Percentiles rank a stretch among this genome's conserved stretches.
These are phyloP conservation scores for Sitophilus oryzae DNA, from an alignment of 1,140 invertebrate genomes.

Conservation along the genomic window DNA sequence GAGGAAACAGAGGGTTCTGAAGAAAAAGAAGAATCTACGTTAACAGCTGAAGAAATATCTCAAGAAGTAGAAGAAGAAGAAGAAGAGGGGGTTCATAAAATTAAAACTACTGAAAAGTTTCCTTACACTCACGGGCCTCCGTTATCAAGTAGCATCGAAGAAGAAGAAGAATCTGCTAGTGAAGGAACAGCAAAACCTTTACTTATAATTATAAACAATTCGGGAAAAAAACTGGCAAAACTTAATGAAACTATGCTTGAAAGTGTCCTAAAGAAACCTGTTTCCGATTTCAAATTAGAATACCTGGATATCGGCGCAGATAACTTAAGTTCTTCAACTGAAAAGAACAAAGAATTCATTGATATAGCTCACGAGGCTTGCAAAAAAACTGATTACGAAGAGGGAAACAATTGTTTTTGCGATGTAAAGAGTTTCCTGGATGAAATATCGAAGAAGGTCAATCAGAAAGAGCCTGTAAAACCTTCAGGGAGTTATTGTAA, in stretches of 20 bases:
- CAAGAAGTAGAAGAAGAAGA: not conserved
- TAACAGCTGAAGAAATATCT: not conserved
- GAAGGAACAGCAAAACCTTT: slow-evolving; percentile 7
- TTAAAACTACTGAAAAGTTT: not conserved
- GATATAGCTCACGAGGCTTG: not conserved
- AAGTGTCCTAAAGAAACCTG: slow-evolving; percentile 9
- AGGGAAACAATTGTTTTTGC: slow-evolving; percentile 2
- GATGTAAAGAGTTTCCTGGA: not conserved
- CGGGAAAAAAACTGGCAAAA: slow-evolving; percentile 7
- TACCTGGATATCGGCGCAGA: slow-evolving; percentile 10
- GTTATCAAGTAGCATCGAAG: not conserved
- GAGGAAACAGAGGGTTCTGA: not conserved
- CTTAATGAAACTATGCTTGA: slow-evolving; percentile 15
- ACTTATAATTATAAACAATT: slow-evolving; percentile 21
- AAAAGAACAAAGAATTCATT: not conserved
- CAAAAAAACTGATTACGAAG: not conserved
- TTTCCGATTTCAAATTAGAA: slow-evolving; percentile 10
- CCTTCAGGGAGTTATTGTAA: not conserved
- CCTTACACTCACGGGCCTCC: not conserved
- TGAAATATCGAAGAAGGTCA: not conserved
- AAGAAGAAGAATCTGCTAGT: not conserved
- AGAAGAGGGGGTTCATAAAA: not conserved
- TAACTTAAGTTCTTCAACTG: not conserved
- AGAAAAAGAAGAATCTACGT: not conserved
- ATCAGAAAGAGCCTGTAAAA: not conserved